Percentiles rank a stretch among this genome's conserved stretches.
Conservation (phyloP, 2,797 vertebrate species). For the Paramormyrops hopkinsi region DNA sequence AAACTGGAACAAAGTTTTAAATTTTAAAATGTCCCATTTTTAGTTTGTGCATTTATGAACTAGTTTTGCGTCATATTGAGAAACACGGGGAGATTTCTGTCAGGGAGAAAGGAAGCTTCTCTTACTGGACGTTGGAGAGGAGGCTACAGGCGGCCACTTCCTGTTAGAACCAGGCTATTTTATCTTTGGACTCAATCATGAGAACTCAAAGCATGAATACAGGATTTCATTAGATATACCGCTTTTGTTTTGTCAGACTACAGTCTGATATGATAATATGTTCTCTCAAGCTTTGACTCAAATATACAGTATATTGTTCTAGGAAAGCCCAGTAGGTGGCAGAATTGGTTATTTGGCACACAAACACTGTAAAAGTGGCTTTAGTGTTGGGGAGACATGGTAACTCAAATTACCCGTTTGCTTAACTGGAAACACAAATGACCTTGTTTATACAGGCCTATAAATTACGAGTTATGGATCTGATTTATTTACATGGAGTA, state of each 20-base stretch:
- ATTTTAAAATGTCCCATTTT: neutral
- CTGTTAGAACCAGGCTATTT: neutral
- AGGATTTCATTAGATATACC: neutral
- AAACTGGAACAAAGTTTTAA: neutral
- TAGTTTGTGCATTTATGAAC: neutral
- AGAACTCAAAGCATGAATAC: neutral
- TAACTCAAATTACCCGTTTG: conserved; percentile 13
- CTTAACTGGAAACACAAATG: conserved; percentile 16
- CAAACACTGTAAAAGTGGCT: neutral
- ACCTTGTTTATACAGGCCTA: neutral
- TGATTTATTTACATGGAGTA: neutral
- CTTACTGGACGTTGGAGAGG: neutral
- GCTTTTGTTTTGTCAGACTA: neutral
- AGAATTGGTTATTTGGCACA: neutral
- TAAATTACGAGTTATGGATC: neutral
- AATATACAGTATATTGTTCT: neutral
- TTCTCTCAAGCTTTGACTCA: neutral
- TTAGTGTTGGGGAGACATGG: neutral
- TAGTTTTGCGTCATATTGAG: neutral
- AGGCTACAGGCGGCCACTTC: neutral
- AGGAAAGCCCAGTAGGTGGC: conserved; percentile 15
- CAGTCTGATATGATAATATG: neutral
- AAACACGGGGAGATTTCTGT: neutral
- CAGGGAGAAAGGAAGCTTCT: neutral
- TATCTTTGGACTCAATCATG: neutral